Evolutionary conservation across 2,797 vertebrate species (phyloP).

Genomic region (Poliocrania exsul): DNA sequence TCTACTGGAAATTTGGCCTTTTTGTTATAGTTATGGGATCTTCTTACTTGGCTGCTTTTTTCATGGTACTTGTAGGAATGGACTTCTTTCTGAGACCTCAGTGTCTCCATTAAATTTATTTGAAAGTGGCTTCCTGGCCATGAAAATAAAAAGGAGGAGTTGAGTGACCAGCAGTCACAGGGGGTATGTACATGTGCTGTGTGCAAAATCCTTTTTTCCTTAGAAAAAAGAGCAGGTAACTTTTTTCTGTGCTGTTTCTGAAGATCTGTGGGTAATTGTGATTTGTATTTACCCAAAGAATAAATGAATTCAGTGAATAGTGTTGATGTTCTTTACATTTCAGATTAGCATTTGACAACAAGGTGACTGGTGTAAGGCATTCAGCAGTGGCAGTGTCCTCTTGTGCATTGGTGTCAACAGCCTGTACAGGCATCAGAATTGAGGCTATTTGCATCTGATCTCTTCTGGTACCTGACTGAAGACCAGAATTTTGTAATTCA

Average conservation of each 20-base stretch:
- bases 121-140: background rate
- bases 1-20: background rate
- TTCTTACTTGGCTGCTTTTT: background rate
- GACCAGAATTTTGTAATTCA: conserved; percentile 47
- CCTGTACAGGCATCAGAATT: background rate
- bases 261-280: background rate
- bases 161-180: background rate
- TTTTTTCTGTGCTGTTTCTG: background rate
- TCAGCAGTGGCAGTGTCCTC: background rate
- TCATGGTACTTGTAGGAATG: background rate
- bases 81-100: background rate
- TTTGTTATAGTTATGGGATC: background rate
- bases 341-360: background rate
- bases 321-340: conserved; percentile 16
- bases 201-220: background rate
- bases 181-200: rapidly evolving
- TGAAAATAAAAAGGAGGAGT: background rate
- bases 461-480: conserved; percentile 22
- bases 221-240: background rate
- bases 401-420: background rate
- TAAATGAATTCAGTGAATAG: background rate
- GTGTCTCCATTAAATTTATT: background rate
- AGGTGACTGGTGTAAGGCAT: background rate
- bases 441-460: background rate
- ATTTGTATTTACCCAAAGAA: background rate